These are phyloP conservation scores for Germaria angustata DNA, from an alignment of 2,888 invertebrate species.

Conservation along the genomic window DNA sequence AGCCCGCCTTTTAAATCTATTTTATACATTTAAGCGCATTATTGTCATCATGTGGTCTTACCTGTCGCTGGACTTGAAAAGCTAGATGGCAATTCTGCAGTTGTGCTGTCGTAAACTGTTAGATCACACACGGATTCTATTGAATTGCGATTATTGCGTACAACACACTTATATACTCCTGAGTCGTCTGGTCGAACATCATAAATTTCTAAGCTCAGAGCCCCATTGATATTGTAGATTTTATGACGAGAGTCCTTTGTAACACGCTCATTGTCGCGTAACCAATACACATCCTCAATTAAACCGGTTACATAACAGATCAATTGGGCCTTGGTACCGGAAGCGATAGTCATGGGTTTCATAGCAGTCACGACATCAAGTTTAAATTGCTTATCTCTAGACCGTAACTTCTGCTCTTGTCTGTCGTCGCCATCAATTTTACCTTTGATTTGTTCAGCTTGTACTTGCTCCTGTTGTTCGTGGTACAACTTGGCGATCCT, in stretches of 20 bases:
- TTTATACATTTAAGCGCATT: neutral
- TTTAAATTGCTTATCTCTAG: slow-evolving; percentile 83
- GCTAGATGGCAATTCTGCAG: slow-evolving; percentile 71
- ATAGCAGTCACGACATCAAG: slow-evolving; percentile 88
- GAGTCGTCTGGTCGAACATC: slow-evolving; percentile 85
- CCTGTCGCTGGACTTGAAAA: slow-evolving; percentile 76
- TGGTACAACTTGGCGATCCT: slow-evolving; percentile 59
- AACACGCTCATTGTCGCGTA: slow-evolving; percentile 83
- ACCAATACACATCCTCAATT: slow-evolving; percentile 87
- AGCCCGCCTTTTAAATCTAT: neutral
- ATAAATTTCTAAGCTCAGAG: slow-evolving; percentile 87
- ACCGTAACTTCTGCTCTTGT: slow-evolving; percentile 69
- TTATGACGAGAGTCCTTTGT: slow-evolving; percentile 81
- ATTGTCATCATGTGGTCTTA: slow-evolving; percentile 60
- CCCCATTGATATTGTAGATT: slow-evolving; percentile 82
- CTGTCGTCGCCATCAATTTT: slow-evolving; percentile 30
- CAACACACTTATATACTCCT: slow-evolving; percentile 89
- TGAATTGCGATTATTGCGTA: slow-evolving; percentile 86
- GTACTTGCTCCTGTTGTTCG: slow-evolving; percentile 10
- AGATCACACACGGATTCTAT: slow-evolving; percentile 85
- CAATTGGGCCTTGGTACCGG: slow-evolving; percentile 87
- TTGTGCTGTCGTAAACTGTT: slow-evolving; percentile 83
- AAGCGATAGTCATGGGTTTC: slow-evolving; percentile 87
- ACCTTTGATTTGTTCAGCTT: slow-evolving; percentile 76
- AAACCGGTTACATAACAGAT: slow-evolving; percentile 88